Conservation (phyloP, 2,888 invertebrate species). For the Crematogaster levior region DNA sequence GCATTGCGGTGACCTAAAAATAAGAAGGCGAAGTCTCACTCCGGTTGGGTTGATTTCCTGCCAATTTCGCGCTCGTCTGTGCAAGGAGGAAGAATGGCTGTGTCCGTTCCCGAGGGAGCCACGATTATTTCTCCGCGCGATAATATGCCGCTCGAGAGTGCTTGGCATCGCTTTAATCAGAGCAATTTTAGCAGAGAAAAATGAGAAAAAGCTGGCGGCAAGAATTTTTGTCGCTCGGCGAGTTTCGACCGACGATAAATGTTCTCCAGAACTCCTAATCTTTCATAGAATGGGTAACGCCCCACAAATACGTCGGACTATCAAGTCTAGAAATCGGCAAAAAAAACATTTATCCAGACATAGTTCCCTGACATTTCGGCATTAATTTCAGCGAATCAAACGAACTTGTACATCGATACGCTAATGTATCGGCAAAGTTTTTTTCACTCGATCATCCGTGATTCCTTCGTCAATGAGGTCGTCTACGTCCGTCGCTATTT, state of each 20-base stretch:
- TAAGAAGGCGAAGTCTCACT: constrained; percentile 58
- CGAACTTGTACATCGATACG: background rate
- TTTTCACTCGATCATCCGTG: background rate
- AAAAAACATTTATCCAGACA: background rate
- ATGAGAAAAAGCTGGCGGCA: background rate
- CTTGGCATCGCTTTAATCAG: background rate
- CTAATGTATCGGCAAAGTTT: background rate
- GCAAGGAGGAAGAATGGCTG: background rate
- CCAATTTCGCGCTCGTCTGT: constrained; percentile 62
- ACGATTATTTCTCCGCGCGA: background rate
- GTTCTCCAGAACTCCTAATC: background rate
- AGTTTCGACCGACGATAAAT: background rate
- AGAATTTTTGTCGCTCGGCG: background rate
- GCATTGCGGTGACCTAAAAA: constrained; percentile 71
- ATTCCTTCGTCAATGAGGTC: background rate
- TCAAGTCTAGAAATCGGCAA: background rate
- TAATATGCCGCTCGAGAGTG: background rate
- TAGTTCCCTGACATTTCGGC: background rate
- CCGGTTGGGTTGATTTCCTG: constrained; percentile 67
- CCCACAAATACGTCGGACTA: background rate
- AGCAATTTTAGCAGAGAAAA: background rate
- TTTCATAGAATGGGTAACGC: background rate
- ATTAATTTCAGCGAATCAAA: background rate
- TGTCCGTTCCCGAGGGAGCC: constrained; percentile 26
- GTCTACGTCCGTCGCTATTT: background rate